phyloP scores from a whole-genome alignment of 1,140 invertebrate genomes.

The Saccostrea cuccullata region DNA sequence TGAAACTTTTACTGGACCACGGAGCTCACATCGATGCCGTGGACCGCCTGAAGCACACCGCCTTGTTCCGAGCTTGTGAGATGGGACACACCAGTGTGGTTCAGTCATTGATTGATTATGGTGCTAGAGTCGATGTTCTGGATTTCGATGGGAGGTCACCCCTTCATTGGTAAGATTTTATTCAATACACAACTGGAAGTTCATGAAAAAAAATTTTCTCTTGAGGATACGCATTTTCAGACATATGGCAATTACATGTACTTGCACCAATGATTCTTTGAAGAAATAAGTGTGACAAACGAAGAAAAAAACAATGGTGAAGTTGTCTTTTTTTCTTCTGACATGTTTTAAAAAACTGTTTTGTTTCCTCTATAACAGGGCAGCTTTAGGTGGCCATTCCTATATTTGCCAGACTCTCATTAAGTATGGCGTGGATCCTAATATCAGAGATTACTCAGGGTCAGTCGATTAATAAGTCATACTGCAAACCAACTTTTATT shows the following conservation, averaged over 20 bases:
- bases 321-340: too few relatives aligned
- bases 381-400: constrained; percentile 79
- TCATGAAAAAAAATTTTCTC: too few relatives aligned
- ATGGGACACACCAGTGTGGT: constrained; percentile 78
- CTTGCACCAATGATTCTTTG: too few relatives aligned
- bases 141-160: constrained; percentile 78
- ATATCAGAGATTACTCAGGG: constrained; percentile 76
- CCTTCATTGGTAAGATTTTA: constrained; percentile 77
- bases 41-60: constrained; percentile 77
- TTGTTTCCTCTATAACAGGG: constrained; percentile 66
- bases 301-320: too few relatives aligned
- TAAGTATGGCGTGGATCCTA: constrained; percentile 77
- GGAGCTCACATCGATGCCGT: constrained; percentile 74
- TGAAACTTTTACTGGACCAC: constrained; percentile 74
- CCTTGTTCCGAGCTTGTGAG: constrained; percentile 78
- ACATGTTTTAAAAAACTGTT: background rate
- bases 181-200: background rate
- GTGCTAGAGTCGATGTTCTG: constrained; percentile 73
- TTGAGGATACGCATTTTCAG: too few relatives aligned
- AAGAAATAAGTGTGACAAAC: too few relatives aligned
- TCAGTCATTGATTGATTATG: constrained; percentile 75
- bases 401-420: constrained; percentile 79
- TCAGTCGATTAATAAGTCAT: constrained; percentile 41
- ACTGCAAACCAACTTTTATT: too few relatives aligned
- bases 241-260: too few relatives aligned